These are phyloP conservation scores for Odocoileus hemionus DNA, from an alignment of 2,113 vertebrate species.

Conservation along the genomic window DNA sequence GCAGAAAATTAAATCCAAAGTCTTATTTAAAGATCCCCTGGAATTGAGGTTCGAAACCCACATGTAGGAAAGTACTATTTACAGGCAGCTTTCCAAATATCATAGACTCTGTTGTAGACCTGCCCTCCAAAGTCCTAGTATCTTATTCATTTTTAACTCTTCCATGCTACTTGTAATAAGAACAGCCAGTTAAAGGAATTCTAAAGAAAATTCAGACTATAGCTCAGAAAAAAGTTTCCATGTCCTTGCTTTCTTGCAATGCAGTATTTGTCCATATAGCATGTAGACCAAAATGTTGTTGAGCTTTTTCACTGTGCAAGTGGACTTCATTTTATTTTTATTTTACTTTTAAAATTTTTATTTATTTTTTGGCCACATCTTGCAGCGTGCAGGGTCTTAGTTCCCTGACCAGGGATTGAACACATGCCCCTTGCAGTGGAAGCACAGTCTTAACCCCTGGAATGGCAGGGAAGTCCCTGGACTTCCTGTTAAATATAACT, in stretches of 20 bases:
- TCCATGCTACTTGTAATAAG: background rate
- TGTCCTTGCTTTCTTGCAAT: background rate
- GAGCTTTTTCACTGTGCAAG: background rate
- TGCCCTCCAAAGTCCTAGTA: background rate
- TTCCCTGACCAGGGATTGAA: background rate
- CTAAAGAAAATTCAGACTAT: background rate
- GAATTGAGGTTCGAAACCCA: background rate
- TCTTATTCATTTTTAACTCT: background rate
- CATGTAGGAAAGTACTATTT: background rate
- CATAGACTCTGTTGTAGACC: background rate
- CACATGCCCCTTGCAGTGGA: background rate
- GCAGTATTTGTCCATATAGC: background rate
- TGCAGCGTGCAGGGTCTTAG: background rate
- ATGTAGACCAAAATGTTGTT: background rate
- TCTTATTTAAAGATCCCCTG: background rate
- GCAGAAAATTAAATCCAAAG: background rate
- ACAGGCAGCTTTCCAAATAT: background rate
- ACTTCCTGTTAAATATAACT: background rate
- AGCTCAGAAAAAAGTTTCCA: background rate
- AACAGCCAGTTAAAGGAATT: background rate
- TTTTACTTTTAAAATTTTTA: background rate
- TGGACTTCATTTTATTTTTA: background rate
- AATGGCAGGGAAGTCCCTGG: background rate
- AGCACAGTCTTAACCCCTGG: background rate
- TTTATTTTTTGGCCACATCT: fast-evolving